Conservation (phyloP, 2,113 vertebrate species). For the Atherinomorus stipes region DNA sequence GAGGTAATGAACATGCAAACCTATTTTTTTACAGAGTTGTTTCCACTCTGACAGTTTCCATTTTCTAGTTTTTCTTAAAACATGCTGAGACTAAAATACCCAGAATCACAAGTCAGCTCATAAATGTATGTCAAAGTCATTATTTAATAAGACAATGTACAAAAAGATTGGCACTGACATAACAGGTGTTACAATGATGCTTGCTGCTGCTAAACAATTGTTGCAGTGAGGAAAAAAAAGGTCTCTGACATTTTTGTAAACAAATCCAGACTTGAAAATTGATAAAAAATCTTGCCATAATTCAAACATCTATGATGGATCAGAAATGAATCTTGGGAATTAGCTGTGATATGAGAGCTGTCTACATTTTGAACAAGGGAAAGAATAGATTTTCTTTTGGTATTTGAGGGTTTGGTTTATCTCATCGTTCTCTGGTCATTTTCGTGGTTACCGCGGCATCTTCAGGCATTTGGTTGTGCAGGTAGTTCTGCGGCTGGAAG, state of each 20-base stretch:
- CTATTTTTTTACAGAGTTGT: no score
- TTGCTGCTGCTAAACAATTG: neutral
- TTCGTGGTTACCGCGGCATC: constrained; percentile 7
- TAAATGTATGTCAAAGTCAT: constrained; percentile 72
- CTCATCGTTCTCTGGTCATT: constrained; percentile 2
- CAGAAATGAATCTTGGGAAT: constrained; percentile 4
- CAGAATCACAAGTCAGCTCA: constrained; percentile 31
- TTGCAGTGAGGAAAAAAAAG: no score
- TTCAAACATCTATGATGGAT: neutral
- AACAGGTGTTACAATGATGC: constrained; percentile 51
- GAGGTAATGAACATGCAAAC: no score
- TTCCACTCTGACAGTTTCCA: neutral
- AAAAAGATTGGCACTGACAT: constrained; percentile 78
- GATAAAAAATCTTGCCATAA: neutral
- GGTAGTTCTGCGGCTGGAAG: constrained; percentile 14
- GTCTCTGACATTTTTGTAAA: constrained; percentile 1
- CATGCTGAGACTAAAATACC: neutral
- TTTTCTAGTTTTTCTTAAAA: neutral
- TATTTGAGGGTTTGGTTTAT: constrained; percentile 5
- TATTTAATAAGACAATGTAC: constrained; percentile 83
- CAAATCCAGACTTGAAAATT: neutral
- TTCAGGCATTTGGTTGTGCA: constrained; percentile 31
- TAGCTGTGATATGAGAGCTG: neutral
- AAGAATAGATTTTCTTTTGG: constrained; percentile 9
- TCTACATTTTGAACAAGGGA: neutral